Evolutionary conservation across 2,113 vertebrate species (phyloP).

Genomic region (pig (Sus scrofa)): T2T-Sscrofa CM000827.6:104634501-104635000

Average conservation of each 20-base stretch:
- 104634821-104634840: background rate
- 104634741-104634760: background rate
- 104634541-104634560: background rate
- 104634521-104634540: background rate
- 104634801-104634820: no score
- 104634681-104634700: background rate
- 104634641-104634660: rapidly evolving
- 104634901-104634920: background rate
- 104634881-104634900: background rate
- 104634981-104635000: background rate
- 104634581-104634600: background rate
- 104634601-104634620: background rate
- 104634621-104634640: background rate
- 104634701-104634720: background rate
- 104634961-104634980: background rate
- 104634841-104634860: background rate
- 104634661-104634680: background rate
- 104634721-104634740: no score
- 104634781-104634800: background rate
- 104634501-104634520: background rate
- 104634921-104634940: background rate
- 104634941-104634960: background rate
- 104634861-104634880: background rate
- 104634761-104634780: background rate
- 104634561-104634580: background rate